These are phyloP conservation scores for Atherinomorus stipes DNA, from an alignment of 2,113 vertebrate species.

Conservation along the genomic window DNA sequence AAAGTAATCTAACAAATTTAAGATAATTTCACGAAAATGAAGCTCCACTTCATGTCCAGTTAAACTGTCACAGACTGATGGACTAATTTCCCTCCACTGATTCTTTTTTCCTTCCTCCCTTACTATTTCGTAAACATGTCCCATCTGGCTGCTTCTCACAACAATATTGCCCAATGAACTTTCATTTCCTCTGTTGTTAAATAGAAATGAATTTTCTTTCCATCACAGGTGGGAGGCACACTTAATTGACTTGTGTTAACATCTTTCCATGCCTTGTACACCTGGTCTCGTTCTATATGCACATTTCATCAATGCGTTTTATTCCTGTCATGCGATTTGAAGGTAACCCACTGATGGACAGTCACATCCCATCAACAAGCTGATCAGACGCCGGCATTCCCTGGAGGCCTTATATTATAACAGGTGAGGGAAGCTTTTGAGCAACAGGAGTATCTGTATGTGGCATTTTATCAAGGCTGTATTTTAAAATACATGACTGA, in stretches of 20 bases:
- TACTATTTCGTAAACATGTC: constrained; percentile 80
- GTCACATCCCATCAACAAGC: constrained; percentile 27
- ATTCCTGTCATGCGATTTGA: constrained; percentile 53
- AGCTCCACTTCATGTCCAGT: constrained; percentile 52
- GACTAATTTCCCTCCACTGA: constrained; percentile 69
- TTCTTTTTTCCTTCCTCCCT: constrained; percentile 39
- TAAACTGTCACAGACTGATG: constrained; percentile 69
- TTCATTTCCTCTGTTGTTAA: constrained; percentile 82
- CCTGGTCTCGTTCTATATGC: constrained; percentile 76
- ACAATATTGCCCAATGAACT: constrained; percentile 82
- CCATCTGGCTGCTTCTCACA: constrained; percentile 78
- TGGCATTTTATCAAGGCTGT: too few species aligned
- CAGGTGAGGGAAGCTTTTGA: not conserved
- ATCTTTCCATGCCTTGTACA: constrained; percentile 70
- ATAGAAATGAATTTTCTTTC: constrained; percentile 80
- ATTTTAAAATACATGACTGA: too few species aligned
- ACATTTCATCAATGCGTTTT: constrained; percentile 64
- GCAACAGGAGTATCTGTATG: too few species aligned
- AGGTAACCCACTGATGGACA: constrained; percentile 57
- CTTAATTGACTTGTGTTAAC: constrained; percentile 83
- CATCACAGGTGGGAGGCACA: constrained; percentile 80
- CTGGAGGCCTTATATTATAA: not conserved
- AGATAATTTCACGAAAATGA: constrained; percentile 34
- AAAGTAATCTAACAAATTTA: constrained; percentile 66
- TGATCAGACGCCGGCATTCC: constrained; percentile 1